Evolutionary conservation across 2,888 invertebrate genomes (phyloP), one percentile per base, ranked within the genome.

Genomic region (Scotopteryx bipunctaria): DNA sequence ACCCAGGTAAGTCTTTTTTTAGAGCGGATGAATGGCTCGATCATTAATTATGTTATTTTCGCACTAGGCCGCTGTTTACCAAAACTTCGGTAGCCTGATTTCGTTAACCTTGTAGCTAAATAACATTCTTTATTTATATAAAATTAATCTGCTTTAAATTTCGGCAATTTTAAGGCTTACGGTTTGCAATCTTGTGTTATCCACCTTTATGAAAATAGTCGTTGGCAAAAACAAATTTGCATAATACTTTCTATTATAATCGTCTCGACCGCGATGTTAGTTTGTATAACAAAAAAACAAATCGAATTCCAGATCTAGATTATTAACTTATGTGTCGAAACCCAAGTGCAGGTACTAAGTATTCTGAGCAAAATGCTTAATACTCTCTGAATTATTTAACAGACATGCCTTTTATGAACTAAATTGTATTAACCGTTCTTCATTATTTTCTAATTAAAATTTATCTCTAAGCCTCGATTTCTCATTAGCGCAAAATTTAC

Each of bases 361-460:
- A 27, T 27, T 27, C 11, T 2, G 2, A 27, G 11, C 11, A 27
- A 27, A 27, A 9, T 0, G 11, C 27, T 27, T 9, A 5, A 19
- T 19, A 33, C 5, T 17, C n/a, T n/a, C n/a, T n/a, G n/a, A 15
- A 27, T 9, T 4, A 17, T 41, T 29, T 41, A 19, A 31, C 13
- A 15, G 11, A n/a, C 13, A 16, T 2, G n/a, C 2, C 8, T 21
- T 13, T 41, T 31, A 51, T 40, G 16, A 23, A 9, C 4, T 8
- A 45, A 6, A 33, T 40, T 29, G 16, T 31, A 46, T 46, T 45
- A 47, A 44, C 27, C 9, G 27, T 35, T 47, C 6, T 36, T 50
- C n/a, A 40, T 57, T 52, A 38, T 35, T 56, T 48, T 11, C 31
- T 45, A 14, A 27, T 48, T 43, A 51, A 44, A 52, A 29, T 44